These are phyloP conservation scores for Leucopsar rothschildi DNA, from an alignment of 2,113 vertebrate genomes.

Conservation along the genomic window DNA sequence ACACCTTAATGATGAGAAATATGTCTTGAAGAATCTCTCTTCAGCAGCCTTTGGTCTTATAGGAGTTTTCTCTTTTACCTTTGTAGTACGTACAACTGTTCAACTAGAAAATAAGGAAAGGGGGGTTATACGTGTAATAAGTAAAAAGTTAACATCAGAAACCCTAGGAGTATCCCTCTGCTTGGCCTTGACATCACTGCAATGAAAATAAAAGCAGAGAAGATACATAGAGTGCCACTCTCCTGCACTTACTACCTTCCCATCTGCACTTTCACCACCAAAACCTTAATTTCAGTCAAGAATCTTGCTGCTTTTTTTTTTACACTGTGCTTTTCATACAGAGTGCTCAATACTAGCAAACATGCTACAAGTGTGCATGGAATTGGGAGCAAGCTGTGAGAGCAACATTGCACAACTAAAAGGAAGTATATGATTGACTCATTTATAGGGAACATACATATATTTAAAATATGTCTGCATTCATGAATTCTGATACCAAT, in stretches of 20 bases:
- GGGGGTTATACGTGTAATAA: neutral
- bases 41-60: neutral
- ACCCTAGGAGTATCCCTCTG: rapidly evolving
- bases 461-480: neutral
- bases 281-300: neutral
- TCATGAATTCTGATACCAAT: slow-evolving; percentile 12
- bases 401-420: neutral
- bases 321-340: neutral
- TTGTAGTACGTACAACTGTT: neutral
- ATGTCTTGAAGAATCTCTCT: slow-evolving; percentile 18
- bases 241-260: neutral
- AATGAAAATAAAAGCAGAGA: neutral
- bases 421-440: neutral
- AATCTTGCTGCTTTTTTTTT: neutral
- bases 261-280: neutral
- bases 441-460: neutral
- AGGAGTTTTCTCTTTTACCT: neutral
- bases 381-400: neutral
- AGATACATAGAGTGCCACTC: neutral
- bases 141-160: neutral
- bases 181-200: neutral
- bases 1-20: slow-evolving; percentile 41
- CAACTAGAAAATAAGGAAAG: neutral
- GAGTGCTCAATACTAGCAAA: neutral
- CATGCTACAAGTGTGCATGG: neutral